These are phyloP conservation scores for Auanema freiburgensis DNA, from an alignment of 2,888 invertebrate genomes.

Conservation along the genomic window DNA sequence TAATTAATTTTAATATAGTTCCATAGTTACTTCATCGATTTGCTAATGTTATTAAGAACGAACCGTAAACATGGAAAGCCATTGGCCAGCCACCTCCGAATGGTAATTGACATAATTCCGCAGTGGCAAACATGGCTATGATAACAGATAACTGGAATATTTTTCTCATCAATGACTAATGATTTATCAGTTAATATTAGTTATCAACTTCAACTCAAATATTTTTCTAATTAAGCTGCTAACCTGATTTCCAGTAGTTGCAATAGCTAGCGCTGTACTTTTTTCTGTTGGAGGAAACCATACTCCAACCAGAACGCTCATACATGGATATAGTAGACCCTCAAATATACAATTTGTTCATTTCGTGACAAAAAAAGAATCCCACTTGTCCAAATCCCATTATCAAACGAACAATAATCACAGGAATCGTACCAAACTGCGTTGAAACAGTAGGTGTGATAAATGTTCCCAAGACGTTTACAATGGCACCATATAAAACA, in stretches of 20 bases:
- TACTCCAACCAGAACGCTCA: slow-evolving; percentile 59
- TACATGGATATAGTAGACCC: slow-evolving; percentile 62
- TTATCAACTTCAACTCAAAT: too few relatives aligned
- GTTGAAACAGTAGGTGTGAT: slow-evolving; percentile 53
- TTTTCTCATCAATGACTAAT: background rate
- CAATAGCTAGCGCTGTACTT: slow-evolving; percentile 58
- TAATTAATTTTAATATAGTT: background rate
- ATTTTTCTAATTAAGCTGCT: background rate
- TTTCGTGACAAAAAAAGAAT: background rate
- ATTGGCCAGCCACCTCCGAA: slow-evolving; percentile 61
- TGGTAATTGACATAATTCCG: slow-evolving; percentile 60
- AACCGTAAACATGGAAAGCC: slow-evolving; percentile 61
- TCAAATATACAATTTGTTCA: slow-evolving; percentile 17
- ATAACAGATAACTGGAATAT: slow-evolving; percentile 54
- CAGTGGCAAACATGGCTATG: slow-evolving; percentile 61
- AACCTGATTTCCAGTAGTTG: slow-evolving; percentile 62
- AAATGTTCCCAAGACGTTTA: slow-evolving; percentile 60
- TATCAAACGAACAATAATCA: slow-evolving; percentile 52
- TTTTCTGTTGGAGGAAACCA: slow-evolving; percentile 62
- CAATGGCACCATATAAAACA: slow-evolving; percentile 56
- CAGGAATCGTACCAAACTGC: slow-evolving; percentile 44
- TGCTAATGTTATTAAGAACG: background rate
- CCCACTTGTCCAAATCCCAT: slow-evolving; percentile 62
- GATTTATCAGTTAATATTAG: background rate
- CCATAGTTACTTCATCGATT: background rate